These are phyloP conservation scores for Notiomystis cincta DNA, from an alignment of 2,113 vertebrate species.

Conservation along the genomic window DNA sequence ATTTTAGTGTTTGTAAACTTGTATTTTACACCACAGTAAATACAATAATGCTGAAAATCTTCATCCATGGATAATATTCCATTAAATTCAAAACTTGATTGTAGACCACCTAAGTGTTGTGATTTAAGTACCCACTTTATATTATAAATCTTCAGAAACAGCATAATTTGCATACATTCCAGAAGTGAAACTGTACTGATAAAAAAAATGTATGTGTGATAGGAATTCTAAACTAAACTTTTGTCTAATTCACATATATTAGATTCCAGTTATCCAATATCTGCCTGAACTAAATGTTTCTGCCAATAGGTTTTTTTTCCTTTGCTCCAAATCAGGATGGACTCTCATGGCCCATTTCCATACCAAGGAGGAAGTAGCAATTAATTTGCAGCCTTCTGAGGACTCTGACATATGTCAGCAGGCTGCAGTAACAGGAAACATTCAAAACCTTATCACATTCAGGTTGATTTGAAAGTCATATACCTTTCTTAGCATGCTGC, in stretches of 20 bases:
- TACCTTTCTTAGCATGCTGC: conserved; percentile 11
- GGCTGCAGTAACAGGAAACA: background rate
- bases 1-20: background rate
- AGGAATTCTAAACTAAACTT: background rate
- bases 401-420: background rate
- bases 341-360: background rate
- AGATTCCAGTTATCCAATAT: background rate
- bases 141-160: background rate
- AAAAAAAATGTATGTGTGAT: background rate
- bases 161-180: background rate
- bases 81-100: background rate
- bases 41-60: background rate
- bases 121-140: background rate
- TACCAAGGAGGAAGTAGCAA: background rate
- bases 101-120: background rate
- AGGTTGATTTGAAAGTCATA: conserved; percentile 14
- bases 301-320: background rate
- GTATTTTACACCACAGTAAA: background rate
- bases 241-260: background rate
- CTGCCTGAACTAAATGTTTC: background rate
- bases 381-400: background rate
- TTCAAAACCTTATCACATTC: background rate
- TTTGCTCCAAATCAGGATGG: background rate
- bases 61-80: background rate
- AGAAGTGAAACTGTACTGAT: background rate